Evolutionary conservation across 2,113 vertebrate species (phyloP).

Genomic region (Naja naja): DNA sequence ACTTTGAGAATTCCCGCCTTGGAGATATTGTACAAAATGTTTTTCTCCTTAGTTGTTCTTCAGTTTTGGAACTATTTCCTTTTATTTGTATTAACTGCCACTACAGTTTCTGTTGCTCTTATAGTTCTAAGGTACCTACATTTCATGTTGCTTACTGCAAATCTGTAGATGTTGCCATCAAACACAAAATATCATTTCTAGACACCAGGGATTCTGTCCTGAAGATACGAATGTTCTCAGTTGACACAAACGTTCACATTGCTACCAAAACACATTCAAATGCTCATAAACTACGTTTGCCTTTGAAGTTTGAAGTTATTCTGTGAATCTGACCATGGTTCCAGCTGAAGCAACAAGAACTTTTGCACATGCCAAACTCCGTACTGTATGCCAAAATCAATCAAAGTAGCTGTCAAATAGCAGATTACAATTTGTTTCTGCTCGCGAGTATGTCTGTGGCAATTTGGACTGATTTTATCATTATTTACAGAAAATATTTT

Average conservation of each 20-base stretch:
- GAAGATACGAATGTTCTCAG: background rate
- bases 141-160: conserved; percentile 2
- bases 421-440: background rate
- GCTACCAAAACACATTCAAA: conserved; percentile 56
- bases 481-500: background rate
- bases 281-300: conserved; percentile 41
- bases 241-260: conserved; percentile 51
- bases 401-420: conserved; percentile 31
- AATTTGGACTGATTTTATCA: background rate
- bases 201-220: background rate
- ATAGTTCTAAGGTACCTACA: background rate
- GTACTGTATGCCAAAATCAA: conserved; percentile 38
- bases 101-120: background rate
- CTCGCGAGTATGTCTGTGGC: background rate
- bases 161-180: background rate
- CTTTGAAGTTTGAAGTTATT: conserved; percentile 62
- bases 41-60: background rate
- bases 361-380: conserved; percentile 40
- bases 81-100: background rate
- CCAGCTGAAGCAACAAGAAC: conserved; percentile 63
- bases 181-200: background rate
- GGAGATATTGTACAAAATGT: background rate
- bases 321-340: conserved; percentile 44
- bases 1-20: background rate
- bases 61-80: too few species aligned